Base-by-base conservation (phyloP, 2,113 vertebrate species). In the Eudorcas thomsonii region DNA sequence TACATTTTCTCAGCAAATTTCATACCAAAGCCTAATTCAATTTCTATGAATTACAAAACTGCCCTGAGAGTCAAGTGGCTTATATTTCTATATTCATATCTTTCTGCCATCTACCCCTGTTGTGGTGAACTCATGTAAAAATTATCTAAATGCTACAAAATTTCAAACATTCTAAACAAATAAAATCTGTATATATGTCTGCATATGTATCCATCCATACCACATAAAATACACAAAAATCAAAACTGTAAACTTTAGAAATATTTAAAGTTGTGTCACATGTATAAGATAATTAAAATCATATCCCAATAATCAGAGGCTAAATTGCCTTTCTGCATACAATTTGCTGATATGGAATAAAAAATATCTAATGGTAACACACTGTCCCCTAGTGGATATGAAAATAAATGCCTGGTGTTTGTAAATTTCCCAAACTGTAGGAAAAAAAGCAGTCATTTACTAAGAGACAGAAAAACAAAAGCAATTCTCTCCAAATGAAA, bases 381-480 rank as follows among this genome's bases (percentile, higher is more conserved):
- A 97, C 77, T 97, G 97, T 90, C 98, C 96, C 82, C 97, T 97
- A 96, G 97, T 97, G 98, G 98, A 94, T 19, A 90, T 28, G 7
- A 90, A 71, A 88, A 71, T 85, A 94, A 97, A 88, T 83, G 81
- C 64, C 74, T 36, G 28, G 16, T 55, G n/a, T 84, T 82, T 26
- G 0, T 36, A 78, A 62, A 74, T 87, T 83, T 84, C 26, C 26
- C 74, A 83, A 95, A 93, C 7, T 71, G 6, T 1, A 85, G 26
- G 33, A 2, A 39, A n/a, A 78, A 95, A 92, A 59, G 30, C 19
- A 50, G n/a, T 78, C 21, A 87, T 7, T 57, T 50, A 19, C 2
- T 94, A 26, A 60, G 5, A 33, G 17, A 60, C 62, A 92, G 39
- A 74, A 85, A 96, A 90, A 78, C 36, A 52, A 90, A 86, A 93